Base-by-base conservation (phyloP, 2,113 vertebrate species). In the Sander lucioperca region DNA sequence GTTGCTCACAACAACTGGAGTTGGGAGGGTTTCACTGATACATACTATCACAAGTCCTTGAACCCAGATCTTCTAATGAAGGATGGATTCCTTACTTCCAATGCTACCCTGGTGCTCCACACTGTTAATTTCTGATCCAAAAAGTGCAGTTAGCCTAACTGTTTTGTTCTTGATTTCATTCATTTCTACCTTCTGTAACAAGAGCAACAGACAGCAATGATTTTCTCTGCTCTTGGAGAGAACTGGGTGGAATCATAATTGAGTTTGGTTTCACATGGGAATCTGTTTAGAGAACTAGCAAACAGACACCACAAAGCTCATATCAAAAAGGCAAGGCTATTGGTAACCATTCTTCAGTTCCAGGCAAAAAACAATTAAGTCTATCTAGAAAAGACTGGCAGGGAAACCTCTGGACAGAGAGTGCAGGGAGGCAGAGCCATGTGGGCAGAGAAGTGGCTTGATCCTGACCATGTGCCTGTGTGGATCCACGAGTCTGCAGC, bases 381-480 rank as follows among this genome's bases (percentile, higher is more conserved):
- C 14, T 12, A 19, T 47, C 3, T 11, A 36, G 33, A 72, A 63
- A 39, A 59, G 33, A 64, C 36, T 19, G 23, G 3, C 43, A 51
- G 48, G 14, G 23, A 68, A 53, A n/a, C 25, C 43, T 72, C 16
- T 18, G 47, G 63, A 12, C 5, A 57, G 73, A 74, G 33, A 48
- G 6, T 48, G 23, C 47, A 54, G 13, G 13, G 15, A 66, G 61
- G 8, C 64, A 13, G 27, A 43, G 53, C 39, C 67, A 56, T 63
- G 81, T 67, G 57, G 61, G 6, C 56, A 15, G 57, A 48, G 68
- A 58, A 65, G 61, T 8, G 25, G 50, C 63, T 61, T 82, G 74
- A 86, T 77, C 68, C 67, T 62, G 61, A 79, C 51, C 75, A 80
- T 75, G 61, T 80, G 89, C 47, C 64, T 61, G 51, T 65, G 50